phyloP scores from a whole-genome alignment of 2,888 invertebrate genomes.

The Orchestes rusci region DNA sequence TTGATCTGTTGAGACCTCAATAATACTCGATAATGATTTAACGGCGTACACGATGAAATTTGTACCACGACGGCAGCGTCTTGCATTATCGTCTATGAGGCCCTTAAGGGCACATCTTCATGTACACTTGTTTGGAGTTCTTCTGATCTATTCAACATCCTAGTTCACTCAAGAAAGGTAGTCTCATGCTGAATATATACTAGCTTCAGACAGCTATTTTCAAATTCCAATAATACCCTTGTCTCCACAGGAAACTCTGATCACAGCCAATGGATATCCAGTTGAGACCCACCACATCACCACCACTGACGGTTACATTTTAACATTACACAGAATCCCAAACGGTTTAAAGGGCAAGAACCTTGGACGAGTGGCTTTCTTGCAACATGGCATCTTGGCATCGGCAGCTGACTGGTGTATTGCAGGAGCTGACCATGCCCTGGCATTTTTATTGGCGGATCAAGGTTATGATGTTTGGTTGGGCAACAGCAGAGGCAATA shows the following conservation, averaged over 20 bases:
- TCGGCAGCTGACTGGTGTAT: constrained; percentile 51
- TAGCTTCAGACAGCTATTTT: no score
- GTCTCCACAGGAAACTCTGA: constrained; percentile 39
- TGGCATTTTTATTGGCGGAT: constrained; percentile 35
- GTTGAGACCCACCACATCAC: constrained; percentile 41
- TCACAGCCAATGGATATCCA: constrained; percentile 42
- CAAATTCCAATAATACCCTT: no score
- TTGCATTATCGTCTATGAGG: no score
- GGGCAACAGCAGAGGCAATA: constrained; percentile 34
- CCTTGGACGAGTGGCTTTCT: constrained; percentile 39
- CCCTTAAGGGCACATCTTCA: no score
- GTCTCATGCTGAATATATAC: no score
- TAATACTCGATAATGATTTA: no score
- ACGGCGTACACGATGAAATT: no score
- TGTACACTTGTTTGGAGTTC: no score
- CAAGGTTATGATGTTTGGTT: constrained; percentile 37
- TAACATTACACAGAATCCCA: constrained; percentile 51
- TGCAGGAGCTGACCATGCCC: constrained; percentile 45
- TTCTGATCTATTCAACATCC: no score
- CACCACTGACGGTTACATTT: constrained; percentile 53
- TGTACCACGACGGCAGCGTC: no score
- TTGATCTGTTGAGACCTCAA: no score
- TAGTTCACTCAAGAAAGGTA: no score
- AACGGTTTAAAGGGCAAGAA: constrained; percentile 35
- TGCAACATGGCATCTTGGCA: constrained; percentile 50